These are phyloP conservation scores for Drosophila truncata DNA, from an alignment of 1,140 invertebrate genomes.

Conservation along the genomic window DNA sequence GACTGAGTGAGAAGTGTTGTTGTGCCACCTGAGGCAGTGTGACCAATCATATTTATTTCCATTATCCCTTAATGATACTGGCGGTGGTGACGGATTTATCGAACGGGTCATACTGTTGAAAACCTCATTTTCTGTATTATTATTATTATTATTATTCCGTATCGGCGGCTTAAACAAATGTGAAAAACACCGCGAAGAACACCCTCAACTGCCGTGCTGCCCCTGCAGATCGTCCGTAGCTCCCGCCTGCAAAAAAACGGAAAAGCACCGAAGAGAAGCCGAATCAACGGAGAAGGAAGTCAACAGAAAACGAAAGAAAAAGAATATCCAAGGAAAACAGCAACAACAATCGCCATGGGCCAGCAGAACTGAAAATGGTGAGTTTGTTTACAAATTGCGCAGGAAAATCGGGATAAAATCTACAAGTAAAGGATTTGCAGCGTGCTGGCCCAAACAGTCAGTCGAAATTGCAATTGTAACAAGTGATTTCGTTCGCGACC, in stretches of 20 bases:
- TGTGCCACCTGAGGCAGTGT: background rate
- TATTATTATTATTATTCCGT: slow-evolving; percentile 7
- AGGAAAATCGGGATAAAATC: background rate
- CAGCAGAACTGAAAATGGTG: slow-evolving; percentile 78
- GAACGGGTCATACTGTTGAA: slow-evolving; percentile 16
- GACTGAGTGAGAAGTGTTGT: background rate
- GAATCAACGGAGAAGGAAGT: slow-evolving; percentile 8
- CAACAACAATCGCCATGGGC: slow-evolving; percentile 53
- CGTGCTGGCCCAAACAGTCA: background rate
- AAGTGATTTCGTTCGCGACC: background rate
- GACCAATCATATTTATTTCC: background rate
- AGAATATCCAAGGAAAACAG: slow-evolving; percentile 19
- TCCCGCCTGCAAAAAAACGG: background rate
- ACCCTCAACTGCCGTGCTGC: slow-evolving; percentile 15
- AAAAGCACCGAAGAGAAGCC: slow-evolving; percentile 17
- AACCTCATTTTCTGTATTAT: slow-evolving; percentile 19
- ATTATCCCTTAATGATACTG: background rate
- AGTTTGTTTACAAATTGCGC: slow-evolving; percentile 37
- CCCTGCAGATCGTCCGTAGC: slow-evolving; percentile 5
- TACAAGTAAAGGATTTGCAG: background rate
- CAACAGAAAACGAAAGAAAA: slow-evolving; percentile 11
- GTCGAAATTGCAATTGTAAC: slow-evolving; percentile 17
- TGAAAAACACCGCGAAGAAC: slow-evolving; percentile 29
- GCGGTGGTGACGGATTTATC: slow-evolving; percentile 5
- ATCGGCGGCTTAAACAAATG: slow-evolving; percentile 44